Base-by-base conservation (phyloP, 2,888 invertebrate genomes). In the Dendrolimus pini region DNA sequence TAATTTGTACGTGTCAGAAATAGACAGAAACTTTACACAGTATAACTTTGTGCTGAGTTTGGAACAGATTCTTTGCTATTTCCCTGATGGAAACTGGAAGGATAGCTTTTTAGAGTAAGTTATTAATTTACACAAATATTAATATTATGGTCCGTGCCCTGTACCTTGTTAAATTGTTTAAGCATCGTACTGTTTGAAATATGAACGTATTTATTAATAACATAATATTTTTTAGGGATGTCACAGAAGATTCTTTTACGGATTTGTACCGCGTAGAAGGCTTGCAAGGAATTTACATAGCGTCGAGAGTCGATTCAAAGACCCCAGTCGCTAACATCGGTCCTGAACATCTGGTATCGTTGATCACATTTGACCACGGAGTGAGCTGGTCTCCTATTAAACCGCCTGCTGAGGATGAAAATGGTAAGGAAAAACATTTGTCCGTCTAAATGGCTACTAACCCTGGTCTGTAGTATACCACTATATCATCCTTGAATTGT, bases 231-330 rank as follows among this genome's bases (percentile, higher is more conserved):
- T 89, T 7, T 78, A 96, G 96, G 71, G 95, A 95, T 64, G 93
- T 95, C 7, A 93, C 94, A 0, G 95, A 96, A 64, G 95, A 96
- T 64, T 91, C 96, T 0, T 97, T 98, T 86, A 95, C 96, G 2
- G 98, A 98, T 77, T 84, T 98, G 1, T 96, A 97, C 81, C 95
- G 95, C 73, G 96, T 98, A 0, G 95, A 96, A 78, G 97, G 97
- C 0, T 85, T 98, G 56, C 92, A 94, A 54, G 98, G 98, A 0
- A 95, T 98, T 67, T 98, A 97, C 86, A 96, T 98, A 63, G 97
- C 96, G 0, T 97, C 97, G 0, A 94, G 94, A 75, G 93, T 97
- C 1, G 87, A 91, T 41, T 82, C 89, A 0, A 93, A 92, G 70
- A 87, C 91, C 0, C 80, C 84, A 1, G 88, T 91, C 6, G 80